Evolutionary conservation across 2,113 vertebrate genomes (phyloP).

Genomic region (Illadopsis cleaveri): DNA sequence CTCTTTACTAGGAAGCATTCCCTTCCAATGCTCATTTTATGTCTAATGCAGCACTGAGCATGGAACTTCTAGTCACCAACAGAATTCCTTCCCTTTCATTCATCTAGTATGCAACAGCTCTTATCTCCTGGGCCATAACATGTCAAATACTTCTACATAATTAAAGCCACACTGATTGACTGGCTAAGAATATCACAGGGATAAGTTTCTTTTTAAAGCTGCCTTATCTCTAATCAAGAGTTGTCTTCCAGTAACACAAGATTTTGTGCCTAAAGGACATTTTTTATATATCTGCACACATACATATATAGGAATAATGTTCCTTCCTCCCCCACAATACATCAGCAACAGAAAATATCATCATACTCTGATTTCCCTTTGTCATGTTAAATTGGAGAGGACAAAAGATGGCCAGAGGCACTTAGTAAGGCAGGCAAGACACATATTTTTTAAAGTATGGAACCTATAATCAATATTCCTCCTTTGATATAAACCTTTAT

Average conservation of each 20-base stretch:
- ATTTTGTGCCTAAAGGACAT: not conserved
- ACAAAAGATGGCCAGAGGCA: not conserved
- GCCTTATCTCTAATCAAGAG: slow-evolving; percentile 39
- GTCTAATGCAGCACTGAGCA: not conserved
- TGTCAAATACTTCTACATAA: slow-evolving; percentile 61
- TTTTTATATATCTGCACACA: not conserved
- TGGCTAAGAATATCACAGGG: slow-evolving; percentile 38
- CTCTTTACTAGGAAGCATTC: not conserved
- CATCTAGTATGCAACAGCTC: not conserved
- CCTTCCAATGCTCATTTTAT: not conserved
- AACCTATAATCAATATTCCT: not conserved
- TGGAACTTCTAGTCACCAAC: not conserved
- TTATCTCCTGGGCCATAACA: slow-evolving; percentile 26
- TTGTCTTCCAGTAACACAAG: not conserved
- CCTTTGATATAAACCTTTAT: not conserved
- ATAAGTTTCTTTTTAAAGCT: slow-evolving; percentile 41
- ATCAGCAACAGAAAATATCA: not conserved
- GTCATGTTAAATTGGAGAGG: not conserved
- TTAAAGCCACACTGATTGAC: slow-evolving; percentile 54
- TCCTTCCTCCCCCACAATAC: not conserved
- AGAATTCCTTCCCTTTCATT: not conserved
- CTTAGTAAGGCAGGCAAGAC: not conserved
- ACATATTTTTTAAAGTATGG: not conserved
- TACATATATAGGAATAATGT: not conserved
- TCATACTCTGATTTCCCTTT: not conserved